phyloP scores from a whole-genome alignment of 2,888 invertebrate species.

The Panzeria rudis region DNA sequence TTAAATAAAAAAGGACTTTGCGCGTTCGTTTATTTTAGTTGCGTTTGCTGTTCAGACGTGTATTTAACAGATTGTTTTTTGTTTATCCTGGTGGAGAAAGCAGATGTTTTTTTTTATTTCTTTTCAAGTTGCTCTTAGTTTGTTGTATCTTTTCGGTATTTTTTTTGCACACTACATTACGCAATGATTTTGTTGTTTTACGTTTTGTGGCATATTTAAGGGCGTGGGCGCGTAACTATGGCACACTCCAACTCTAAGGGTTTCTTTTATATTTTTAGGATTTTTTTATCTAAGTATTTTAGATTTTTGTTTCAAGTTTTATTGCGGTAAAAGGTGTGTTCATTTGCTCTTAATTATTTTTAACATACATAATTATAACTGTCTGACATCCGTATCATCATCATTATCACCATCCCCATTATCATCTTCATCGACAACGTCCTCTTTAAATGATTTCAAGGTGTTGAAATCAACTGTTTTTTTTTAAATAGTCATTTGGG shows the following conservation, averaged over 20 bases:
- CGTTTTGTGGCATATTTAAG: slow-evolving; percentile 51
- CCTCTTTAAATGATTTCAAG: slow-evolving; percentile 59
- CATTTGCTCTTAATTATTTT: slow-evolving; percentile 77
- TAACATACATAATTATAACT: slow-evolving; percentile 50
- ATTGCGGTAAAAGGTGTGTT: slow-evolving; percentile 71
- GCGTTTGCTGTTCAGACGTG: slow-evolving; percentile 46
- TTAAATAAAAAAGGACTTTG: slow-evolving; percentile 62
- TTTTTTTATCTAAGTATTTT: slow-evolving; percentile 40
- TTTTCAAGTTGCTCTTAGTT: slow-evolving; percentile 58
- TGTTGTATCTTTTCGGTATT: slow-evolving; percentile 37
- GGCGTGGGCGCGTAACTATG: slow-evolving; percentile 73
- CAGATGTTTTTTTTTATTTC: slow-evolving; percentile 73
- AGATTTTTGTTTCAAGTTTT: slow-evolving; percentile 30
- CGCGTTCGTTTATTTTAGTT: slow-evolving; percentile 32
- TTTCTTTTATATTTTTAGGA: slow-evolving; percentile 43
- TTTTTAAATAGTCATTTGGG: slow-evolving; percentile 38
- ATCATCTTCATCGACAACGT: slow-evolving; percentile 9
- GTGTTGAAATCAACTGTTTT: slow-evolving; percentile 65
- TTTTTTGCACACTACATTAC: slow-evolving; percentile 73
- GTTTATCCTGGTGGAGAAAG: slow-evolving; percentile 59
- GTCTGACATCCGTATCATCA: slow-evolving; percentile 64
- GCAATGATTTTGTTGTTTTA: slow-evolving; percentile 76
- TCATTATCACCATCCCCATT: slow-evolving; percentile 15
- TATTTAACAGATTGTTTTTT: slow-evolving; percentile 68
- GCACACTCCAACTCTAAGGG: slow-evolving; percentile 57